Percentiles rank a stretch among this genome's conserved stretches.
phyloP scores from a whole-genome alignment of 2,797 vertebrate species.

The Chelidonichthys spinosus region DNA sequence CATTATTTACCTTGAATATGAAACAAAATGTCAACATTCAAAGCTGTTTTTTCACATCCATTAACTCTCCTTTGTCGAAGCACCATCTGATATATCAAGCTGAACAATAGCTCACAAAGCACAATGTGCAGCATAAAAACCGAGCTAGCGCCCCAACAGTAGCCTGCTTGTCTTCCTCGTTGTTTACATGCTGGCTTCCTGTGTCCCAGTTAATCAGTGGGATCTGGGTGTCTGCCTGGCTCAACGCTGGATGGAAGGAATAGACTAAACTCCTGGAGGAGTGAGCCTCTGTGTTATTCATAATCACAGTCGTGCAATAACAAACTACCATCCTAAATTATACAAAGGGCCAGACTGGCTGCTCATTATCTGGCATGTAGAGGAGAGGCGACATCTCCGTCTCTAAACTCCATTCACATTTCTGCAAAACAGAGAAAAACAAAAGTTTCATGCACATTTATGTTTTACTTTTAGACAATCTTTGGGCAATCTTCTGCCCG shows the following conservation, averaged over 20 bases:
- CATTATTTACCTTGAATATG: not conserved
- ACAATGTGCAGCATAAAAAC: conserved; percentile 10
- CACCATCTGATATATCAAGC: conserved; percentile 40
- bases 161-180: conserved; percentile 55
- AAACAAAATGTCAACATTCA: not conserved
- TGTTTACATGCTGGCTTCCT: conserved; percentile 80
- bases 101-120: conserved; percentile 30
- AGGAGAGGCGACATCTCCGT: conserved; percentile 30
- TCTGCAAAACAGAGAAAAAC: not conserved
- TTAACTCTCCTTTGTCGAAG: conserved; percentile 6
- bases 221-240: conserved; percentile 75
- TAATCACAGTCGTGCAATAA: conserved; percentile 68
- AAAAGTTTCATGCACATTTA: conserved; percentile 10
- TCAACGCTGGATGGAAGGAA: conserved; percentile 42
- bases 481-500: not conserved
- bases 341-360: conserved; percentile 56
- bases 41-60: not conserved
- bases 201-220: conserved; percentile 74
- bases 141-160: conserved; percentile 48
- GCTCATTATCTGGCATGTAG: conserved; percentile 51
- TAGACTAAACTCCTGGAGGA: conserved; percentile 77
- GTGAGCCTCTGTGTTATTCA: conserved; percentile 56
- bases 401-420: conserved; percentile 4
- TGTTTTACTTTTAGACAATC: not conserved
- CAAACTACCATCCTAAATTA: conserved; percentile 66